Evolutionary conservation across 1,140 invertebrate genomes (phyloP).

Genomic region (Liolophura sinensis): DNA sequence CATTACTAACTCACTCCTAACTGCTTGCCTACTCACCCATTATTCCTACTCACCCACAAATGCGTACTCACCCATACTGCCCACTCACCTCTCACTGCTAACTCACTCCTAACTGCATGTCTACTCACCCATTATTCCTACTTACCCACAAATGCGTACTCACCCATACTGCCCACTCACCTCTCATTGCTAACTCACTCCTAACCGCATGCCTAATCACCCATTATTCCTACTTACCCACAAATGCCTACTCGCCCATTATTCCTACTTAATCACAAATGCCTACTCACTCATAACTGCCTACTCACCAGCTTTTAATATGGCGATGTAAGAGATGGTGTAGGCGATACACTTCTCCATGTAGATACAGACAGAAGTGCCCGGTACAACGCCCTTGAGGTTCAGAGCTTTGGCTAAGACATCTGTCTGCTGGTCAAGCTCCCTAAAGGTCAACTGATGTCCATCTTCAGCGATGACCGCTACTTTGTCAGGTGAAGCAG

Average conservation of each 20-base stretch:
- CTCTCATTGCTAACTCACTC: too few species aligned
- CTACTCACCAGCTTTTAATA: slow-evolving; percentile 59
- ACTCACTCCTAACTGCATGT: too few species aligned
- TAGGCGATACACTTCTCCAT: slow-evolving; percentile 59
- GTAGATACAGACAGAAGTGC: slow-evolving; percentile 57
- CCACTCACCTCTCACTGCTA: too few species aligned
- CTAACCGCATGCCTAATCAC: not conserved
- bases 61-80: too few species aligned
- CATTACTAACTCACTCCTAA: too few species aligned
- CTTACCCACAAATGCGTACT: too few species aligned
- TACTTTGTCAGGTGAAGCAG: slow-evolving; percentile 35
- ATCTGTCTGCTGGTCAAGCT: slow-evolving; percentile 42
- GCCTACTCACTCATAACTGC: not conserved
- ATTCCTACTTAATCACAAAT: not conserved
- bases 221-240: not conserved
- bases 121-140: too few species aligned
- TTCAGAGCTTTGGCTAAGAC: slow-evolving; percentile 34
- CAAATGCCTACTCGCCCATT: not conserved
- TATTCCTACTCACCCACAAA: too few species aligned
- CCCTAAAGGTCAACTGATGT: slow-evolving; percentile 34
- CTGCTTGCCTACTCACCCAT: too few species aligned
- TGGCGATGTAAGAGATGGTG: slow-evolving; percentile 60
- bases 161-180: too few species aligned
- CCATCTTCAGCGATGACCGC: slow-evolving; percentile 39
- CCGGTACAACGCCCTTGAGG: slow-evolving; percentile 33